Evolutionary conservation across 2,113 vertebrate genomes (phyloP).

Genomic region (Sclerurus mexicanus): DNA sequence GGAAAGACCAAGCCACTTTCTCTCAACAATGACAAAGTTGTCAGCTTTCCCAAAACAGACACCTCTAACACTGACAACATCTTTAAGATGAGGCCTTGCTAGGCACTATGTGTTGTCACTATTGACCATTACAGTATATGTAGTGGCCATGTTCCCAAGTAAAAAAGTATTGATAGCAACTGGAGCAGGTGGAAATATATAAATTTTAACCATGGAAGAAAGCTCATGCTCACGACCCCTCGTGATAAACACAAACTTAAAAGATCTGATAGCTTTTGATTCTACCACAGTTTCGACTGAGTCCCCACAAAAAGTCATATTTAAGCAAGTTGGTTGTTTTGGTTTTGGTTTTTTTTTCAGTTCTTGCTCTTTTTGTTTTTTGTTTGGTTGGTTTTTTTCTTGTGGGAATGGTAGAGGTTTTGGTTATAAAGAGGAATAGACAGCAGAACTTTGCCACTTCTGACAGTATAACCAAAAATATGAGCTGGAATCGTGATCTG

Average conservation of each 20-base stretch:
- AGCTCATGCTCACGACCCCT: neutral
- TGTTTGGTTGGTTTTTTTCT: neutral
- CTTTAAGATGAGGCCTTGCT: neutral
- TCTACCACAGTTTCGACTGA: neutral
- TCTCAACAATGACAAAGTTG: neutral
- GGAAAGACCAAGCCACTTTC: neutral
- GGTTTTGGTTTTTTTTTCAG: too few species aligned
- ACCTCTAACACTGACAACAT: neutral
- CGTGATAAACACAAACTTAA: neutral
- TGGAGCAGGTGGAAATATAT: neutral
- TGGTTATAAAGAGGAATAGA: neutral
- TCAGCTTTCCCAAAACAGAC: neutral
- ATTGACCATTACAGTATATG: neutral
- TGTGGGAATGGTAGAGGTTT: neutral
- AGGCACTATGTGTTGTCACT: neutral
- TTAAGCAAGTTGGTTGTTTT: neutral
- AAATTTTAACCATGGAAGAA: neutral
- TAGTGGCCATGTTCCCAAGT: neutral
- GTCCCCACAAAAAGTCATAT: rapidly evolving
- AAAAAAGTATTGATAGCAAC: neutral
- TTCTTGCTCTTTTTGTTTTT: neutral
- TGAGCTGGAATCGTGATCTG: neutral
- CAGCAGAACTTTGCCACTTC: neutral
- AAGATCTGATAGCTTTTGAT: neutral
- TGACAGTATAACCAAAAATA: neutral